A percentile compares a stretch with the other conserved stretches of the same genome.
Conservation (phyloP, 2,113 vertebrate genomes). For the Menura novaehollandiae region DNA sequence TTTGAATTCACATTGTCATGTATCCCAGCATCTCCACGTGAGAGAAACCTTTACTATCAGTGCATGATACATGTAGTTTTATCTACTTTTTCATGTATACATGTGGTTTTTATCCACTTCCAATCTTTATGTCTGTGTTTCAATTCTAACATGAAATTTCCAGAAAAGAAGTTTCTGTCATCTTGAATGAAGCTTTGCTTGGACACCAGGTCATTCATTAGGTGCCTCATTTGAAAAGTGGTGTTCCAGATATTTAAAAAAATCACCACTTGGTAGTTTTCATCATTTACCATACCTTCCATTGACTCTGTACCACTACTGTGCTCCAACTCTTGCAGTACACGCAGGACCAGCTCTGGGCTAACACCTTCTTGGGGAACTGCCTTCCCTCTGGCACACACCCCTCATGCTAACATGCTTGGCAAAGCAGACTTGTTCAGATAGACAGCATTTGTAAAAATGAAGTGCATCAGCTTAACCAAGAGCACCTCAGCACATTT, state of each 20-base stretch:
- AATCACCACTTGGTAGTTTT: background rate
- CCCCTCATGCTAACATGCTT: accelerated
- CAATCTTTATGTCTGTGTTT: background rate
- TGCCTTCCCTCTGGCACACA: background rate
- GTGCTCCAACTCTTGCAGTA: background rate
- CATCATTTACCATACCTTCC: too few species aligned
- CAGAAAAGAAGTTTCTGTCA: background rate
- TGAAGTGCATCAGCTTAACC: background rate
- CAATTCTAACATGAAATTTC: background rate
- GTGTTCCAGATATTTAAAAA: background rate
- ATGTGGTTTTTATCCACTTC: background rate
- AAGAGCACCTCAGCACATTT: background rate
- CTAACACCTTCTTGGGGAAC: background rate
- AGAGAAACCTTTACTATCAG: background rate
- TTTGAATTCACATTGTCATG: too few species aligned
- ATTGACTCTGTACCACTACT: accelerated
- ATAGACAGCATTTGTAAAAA: background rate
- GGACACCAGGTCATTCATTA: background rate
- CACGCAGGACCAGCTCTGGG: accelerated
- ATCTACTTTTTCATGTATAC: background rate
- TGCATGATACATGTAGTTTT: accelerated
- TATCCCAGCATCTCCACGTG: background rate
- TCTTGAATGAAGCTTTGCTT: background rate
- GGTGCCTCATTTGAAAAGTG: background rate
- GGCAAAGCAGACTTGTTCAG: background rate